Percentiles rank a stretch among this genome's conserved stretches.
These are phyloP conservation scores for Stegophylla sp. DNA, from an alignment of 2,888 invertebrate species.

Conservation along the genomic window DNA sequence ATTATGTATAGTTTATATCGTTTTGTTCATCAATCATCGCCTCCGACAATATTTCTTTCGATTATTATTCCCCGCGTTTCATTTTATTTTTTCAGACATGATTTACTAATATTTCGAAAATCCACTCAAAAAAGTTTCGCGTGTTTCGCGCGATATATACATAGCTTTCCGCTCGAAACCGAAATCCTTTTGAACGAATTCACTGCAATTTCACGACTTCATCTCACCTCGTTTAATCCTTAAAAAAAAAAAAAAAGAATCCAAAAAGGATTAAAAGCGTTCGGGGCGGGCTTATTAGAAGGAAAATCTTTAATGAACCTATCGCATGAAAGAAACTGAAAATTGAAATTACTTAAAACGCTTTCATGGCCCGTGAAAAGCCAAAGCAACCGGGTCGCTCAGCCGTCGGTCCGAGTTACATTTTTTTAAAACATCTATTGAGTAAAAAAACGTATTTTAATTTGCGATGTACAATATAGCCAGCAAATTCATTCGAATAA, in stretches of 20 bases:
- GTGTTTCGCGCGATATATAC: not conserved
- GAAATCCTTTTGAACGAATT: not conserved
- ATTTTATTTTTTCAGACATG: slow-evolving; percentile 6
- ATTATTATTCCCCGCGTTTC: not conserved
- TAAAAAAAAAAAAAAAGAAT: too few species aligned
- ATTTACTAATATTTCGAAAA: slow-evolving; percentile 36
- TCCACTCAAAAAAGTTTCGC: slow-evolving; percentile 14
- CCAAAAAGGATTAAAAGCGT: not conserved
- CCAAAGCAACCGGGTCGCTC: too few species aligned
- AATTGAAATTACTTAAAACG: too few species aligned
- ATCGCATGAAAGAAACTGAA: too few species aligned
- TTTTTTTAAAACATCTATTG: too few species aligned
- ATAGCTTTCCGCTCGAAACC: not conserved
- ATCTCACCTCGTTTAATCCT: not conserved
- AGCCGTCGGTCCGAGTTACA: too few species aligned
- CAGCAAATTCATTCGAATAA: too few species aligned
- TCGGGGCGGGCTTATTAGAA: too few species aligned
- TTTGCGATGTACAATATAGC: too few species aligned
- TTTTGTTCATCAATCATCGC: slow-evolving; percentile 31
- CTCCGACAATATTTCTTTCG: not conserved
- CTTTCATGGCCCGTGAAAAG: too few species aligned
- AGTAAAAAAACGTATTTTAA: too few species aligned
- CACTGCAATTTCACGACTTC: not conserved
- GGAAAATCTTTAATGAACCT: too few species aligned
- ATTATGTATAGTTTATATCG: not conserved